Evolutionary conservation across 2,888 invertebrate species (phyloP), one percentile per base, ranked within the genome.

Genomic region (Drosophila koepferae): DNA sequence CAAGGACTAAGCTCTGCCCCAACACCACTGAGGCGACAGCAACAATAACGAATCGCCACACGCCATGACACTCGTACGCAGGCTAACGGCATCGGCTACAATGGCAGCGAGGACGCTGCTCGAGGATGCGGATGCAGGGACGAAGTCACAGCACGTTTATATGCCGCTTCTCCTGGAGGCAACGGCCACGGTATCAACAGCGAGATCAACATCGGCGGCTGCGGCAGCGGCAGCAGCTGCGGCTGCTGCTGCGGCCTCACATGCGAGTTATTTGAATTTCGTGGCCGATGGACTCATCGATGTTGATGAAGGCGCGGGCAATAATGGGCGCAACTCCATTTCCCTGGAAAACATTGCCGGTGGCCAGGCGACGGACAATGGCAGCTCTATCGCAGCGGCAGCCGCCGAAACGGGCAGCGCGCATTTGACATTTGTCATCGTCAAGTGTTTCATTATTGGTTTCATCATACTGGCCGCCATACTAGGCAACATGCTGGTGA

Each of bases 401-500:
- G 77, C 64, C 38, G 76, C 63, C 41, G 85, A 74, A 31, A 63
- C 72, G 18, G 90, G 74, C 73, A 72, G 70, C 63, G 76, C 91
- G 55, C 91, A 92, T 80, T 83, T 92, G 81, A 89, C 92, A 86
- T 91, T 93, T 84, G 94, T 95, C 92, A 94, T 95, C 90, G 91
- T 95, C 86, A 96, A 96, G 92, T 96, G 96, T 63, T 95, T 96
- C 81, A 94, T 97, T 77, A 96, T 98, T 94, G 96, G 96, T 77
- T 95, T 96, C 91, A 98, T 99, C 92, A 99, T 99, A 92, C 95
- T 98, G 84, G 96, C 97, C 89, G 98, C 99, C 86, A 96, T 98
- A 78, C 96, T 98, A 77, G 99, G 99, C 72, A 99, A 99, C 93
- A 94, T 98, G 83, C 95, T 99, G 62, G 98, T 99, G 87, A 98